Conservation (phyloP, 2,113 vertebrate species). For the Pyxicephalus adspersus region DNA sequence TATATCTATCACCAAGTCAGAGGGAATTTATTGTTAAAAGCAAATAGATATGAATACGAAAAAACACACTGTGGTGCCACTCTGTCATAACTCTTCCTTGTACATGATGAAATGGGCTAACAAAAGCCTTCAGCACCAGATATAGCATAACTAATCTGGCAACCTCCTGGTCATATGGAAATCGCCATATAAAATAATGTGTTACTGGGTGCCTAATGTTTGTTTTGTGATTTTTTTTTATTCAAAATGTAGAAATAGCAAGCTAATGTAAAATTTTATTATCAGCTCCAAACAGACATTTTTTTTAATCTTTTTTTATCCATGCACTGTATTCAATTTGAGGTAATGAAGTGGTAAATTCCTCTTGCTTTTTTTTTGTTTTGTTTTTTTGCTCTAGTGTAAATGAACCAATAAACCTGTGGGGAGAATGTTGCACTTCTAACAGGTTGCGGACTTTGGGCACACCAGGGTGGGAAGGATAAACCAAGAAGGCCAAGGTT, state of each 20-base stretch:
- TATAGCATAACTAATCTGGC: constrained; percentile 44
- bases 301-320: not conserved
- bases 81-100: constrained; percentile 43
- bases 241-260: not conserved
- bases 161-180: constrained; percentile 28
- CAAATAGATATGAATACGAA: constrained; percentile 49
- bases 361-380: too few species aligned
- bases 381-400: too few species aligned
- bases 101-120: constrained; percentile 32
- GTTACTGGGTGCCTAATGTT: constrained; percentile 16
- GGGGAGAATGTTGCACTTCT: too few species aligned
- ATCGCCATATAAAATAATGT: constrained; percentile 39
- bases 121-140: constrained; percentile 5
- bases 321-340: not conserved
- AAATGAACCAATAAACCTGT: too few species aligned
- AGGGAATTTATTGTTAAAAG: constrained; percentile 49
- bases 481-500: too few species aligned
- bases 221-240: not conserved
- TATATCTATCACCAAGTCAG: constrained; percentile 44
- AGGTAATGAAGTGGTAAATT: not conserved
- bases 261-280: not conserved
- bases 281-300: not conserved
- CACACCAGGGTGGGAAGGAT: too few species aligned
- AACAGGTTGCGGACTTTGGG: too few species aligned
- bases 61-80: constrained; percentile 42